Base-by-base conservation (phyloP, 1,140 invertebrate species). In the Chionoecetes opilio region DNA sequence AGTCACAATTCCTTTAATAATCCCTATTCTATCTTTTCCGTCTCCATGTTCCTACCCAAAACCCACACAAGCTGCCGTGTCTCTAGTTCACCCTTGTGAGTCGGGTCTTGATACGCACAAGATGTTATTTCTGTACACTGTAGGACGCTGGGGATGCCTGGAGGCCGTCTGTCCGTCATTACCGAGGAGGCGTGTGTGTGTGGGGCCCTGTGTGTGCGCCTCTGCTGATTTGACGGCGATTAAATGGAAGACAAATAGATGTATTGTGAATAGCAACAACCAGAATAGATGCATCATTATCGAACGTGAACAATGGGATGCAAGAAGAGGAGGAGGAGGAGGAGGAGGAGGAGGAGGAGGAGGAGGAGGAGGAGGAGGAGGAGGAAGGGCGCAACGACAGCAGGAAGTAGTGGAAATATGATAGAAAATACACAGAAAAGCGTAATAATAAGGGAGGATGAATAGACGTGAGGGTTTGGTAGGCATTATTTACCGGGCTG, bases 201-300 rank as follows among this genome's bases (percentile, higher is more conserved):
- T n/a, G n/a, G n/a, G 63, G n/a, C 2, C 21, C 63, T 75, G 63
- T 75, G 26, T 75, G 2, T 75, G 2, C 63, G n/a, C 63, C 21
- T n/a, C 46, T n/a, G 63, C 21, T 75, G 63, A 75, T 75, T 75
- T 75, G 63, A 75, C 26, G 63, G 11, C 63, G 26, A 75, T 17
- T 75, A 75, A 75, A 75, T 75, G 63, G 63, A 75, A 75, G 63
- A 75, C 63, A 75, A 75, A 75, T 75, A 75, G 63, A n/a, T 75
- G 63, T 75, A 75, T 75, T 75, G 26, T 75, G 63, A 75, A 75
- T n/a, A 75, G 63, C 63, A 75, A 75, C 63, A 75, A n/a, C 26
- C 63, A 75, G 63, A 75, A 75, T 75, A 75, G 63, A 75, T 75
- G 63, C 63, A 75, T 75, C 63, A 75, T 75, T 75, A 75, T 75